Percentiles rank a stretch among this genome's conserved stretches.
These are phyloP conservation scores for Globodera ellingtonae DNA, from an alignment of 1,140 invertebrate species.

Conservation along the genomic window DNA sequence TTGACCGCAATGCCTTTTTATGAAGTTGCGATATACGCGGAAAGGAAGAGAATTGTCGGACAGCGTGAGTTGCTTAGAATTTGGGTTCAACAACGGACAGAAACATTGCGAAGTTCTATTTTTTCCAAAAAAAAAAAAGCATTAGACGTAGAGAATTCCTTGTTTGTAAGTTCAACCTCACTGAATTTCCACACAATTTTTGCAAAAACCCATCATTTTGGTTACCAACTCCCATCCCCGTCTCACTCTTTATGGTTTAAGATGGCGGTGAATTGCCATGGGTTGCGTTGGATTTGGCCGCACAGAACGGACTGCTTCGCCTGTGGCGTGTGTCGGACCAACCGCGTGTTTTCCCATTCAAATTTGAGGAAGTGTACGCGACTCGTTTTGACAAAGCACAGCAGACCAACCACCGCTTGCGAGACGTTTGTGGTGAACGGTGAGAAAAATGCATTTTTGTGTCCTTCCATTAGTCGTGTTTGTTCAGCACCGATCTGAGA, in stretches of 20 bases:
- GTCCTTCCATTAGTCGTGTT: conserved; percentile 2
- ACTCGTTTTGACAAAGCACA: conserved; percentile 17
- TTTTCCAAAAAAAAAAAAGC: neutral
- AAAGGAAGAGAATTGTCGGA: conserved; percentile 51
- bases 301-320: conserved; percentile 52
- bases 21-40: conserved; percentile 59
- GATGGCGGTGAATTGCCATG: conserved; percentile 54
- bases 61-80: conserved; percentile 43
- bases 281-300: conserved; percentile 61
- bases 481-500: conserved; percentile 53
- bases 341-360: conserved; percentile 39
- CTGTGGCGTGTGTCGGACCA: conserved; percentile 48
- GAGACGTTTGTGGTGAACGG: conserved; percentile 41
- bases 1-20: conserved; percentile 54
- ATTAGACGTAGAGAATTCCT: too few relatives aligned
- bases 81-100: neutral
- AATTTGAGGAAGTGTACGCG: conserved; percentile 30
- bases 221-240: neutral
- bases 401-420: conserved; percentile 41
- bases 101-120: neutral
- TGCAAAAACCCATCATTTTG: neutral
- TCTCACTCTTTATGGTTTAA: conserved; percentile 21
- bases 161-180: too few relatives aligned
- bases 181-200: neutral
- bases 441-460: conserved; percentile 22